Conservation (phyloP, 2,113 vertebrate genomes). For the Cranoglanis bouderius region DNA sequence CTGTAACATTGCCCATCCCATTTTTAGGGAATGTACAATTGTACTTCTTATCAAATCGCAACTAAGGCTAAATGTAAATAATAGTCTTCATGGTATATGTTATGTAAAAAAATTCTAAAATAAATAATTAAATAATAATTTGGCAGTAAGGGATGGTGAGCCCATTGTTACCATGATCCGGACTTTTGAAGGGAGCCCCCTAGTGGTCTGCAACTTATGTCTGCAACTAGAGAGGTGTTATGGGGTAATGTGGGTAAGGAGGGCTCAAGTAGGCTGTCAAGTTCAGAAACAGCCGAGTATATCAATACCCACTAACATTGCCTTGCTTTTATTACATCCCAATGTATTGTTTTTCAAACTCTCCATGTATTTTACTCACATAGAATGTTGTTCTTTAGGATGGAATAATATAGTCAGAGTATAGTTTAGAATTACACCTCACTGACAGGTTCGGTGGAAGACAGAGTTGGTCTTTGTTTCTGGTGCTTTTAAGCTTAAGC, state of each 20-base stretch:
- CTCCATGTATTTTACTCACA: background rate
- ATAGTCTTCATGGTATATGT: no score
- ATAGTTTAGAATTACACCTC: background rate
- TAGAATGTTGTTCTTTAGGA: background rate
- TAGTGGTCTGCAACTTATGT: background rate
- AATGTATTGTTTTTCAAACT: background rate
- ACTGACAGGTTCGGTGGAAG: background rate
- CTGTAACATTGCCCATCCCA: no score
- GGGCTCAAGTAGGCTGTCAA: background rate
- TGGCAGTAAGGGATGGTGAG: background rate
- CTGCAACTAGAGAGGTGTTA: background rate
- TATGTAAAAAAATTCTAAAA: background rate
- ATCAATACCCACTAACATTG: background rate
- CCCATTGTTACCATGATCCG: background rate
- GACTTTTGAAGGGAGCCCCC: background rate
- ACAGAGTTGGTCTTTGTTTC: background rate
- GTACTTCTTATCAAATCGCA: no score
- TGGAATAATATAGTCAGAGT: background rate
- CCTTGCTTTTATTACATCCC: background rate
- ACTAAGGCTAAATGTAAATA: no score
- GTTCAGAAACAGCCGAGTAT: background rate
- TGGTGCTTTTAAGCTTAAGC: background rate
- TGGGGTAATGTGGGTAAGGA: background rate
- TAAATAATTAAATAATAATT: background rate
- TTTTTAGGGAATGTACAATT: no score